phyloP scores from a whole-genome alignment of 2,113 vertebrate genomes.

The Mystacornis crossleyi region DNA sequence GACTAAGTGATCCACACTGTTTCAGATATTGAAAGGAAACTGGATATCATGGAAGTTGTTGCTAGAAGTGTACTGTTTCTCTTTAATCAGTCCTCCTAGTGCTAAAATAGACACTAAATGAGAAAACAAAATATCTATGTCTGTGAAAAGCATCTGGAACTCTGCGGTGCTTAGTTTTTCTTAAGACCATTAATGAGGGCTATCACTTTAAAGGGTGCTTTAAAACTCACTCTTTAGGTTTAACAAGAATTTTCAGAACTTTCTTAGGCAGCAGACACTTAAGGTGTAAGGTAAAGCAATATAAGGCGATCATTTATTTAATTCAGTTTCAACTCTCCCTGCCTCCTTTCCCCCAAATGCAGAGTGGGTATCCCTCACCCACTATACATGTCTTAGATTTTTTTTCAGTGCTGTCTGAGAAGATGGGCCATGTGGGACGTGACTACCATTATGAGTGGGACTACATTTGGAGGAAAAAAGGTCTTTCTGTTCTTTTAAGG shows the following conservation, averaged over 20 bases:
- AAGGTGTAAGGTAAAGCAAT: not conserved
- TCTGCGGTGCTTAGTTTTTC: not conserved
- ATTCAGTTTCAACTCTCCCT: not conserved
- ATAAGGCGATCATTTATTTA: not conserved
- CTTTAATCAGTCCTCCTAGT: not conserved
- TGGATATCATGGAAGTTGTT: not conserved
- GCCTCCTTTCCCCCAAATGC: not conserved
- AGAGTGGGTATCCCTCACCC: not conserved
- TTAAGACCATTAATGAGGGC: not conserved
- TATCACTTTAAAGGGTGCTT: not conserved
- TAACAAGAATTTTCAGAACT: not conserved
- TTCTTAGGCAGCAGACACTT: not conserved
- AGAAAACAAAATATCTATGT: conserved; percentile 1
- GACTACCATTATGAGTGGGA: not conserved
- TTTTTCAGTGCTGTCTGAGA: not conserved
- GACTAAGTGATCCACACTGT: not conserved
- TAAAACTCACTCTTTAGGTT: not conserved
- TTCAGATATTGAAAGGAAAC: conserved; percentile 21
- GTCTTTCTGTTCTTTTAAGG: not conserved
- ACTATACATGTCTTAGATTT: not conserved
- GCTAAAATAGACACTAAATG: not conserved
- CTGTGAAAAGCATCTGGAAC: not conserved
- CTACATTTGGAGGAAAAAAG: not conserved
- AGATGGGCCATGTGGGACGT: not conserved
- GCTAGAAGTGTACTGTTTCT: not conserved